A percentile compares a stretch with the other conserved stretches of the same genome.
These are phyloP conservation scores for Dallia pectoralis DNA, from an alignment of 2,797 vertebrate genomes.

Conservation along the genomic window DNA sequence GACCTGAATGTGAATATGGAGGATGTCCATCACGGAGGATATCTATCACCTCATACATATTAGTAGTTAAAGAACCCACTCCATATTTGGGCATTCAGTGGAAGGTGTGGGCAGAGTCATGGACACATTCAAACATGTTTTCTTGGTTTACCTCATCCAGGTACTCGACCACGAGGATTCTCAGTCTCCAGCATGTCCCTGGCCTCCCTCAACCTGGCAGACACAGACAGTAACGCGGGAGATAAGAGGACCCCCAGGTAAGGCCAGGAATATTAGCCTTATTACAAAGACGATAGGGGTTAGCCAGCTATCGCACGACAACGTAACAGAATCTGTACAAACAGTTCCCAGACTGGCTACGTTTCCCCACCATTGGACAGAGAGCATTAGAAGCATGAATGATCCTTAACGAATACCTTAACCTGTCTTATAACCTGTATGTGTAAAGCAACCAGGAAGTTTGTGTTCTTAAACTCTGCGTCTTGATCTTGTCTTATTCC, in stretches of 20 bases:
- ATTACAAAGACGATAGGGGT: neutral
- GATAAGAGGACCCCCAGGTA: conserved; percentile 92
- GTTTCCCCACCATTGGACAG: neutral
- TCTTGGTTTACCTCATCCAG: conserved; percentile 66
- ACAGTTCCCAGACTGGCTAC: neutral
- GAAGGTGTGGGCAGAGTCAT: too few relatives aligned
- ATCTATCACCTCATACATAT: too few relatives aligned
- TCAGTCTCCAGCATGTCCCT: conserved; percentile 94
- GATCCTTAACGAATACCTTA: neutral
- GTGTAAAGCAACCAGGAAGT: neutral
- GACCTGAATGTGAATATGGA: too few relatives aligned
- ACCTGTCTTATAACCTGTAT: neutral
- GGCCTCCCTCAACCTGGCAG: conserved; percentile 91
- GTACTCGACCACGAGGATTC: conserved; percentile 83
- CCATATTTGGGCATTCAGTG: too few relatives aligned
- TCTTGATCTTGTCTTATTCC: conserved; percentile 39
- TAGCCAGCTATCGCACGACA: neutral
- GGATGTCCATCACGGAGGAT: too few relatives aligned
- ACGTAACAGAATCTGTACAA: neutral
- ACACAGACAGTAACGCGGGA: conserved; percentile 84
- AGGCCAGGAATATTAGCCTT: conserved; percentile 30
- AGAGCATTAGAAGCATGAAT: neutral
- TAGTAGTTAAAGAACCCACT: too few relatives aligned
- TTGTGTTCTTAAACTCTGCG: conserved; percentile 20
- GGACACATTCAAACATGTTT: neutral